Evolutionary conservation across 1,140 invertebrate genomes (phyloP).

Genomic region (Drosophila ambigua): DNA sequence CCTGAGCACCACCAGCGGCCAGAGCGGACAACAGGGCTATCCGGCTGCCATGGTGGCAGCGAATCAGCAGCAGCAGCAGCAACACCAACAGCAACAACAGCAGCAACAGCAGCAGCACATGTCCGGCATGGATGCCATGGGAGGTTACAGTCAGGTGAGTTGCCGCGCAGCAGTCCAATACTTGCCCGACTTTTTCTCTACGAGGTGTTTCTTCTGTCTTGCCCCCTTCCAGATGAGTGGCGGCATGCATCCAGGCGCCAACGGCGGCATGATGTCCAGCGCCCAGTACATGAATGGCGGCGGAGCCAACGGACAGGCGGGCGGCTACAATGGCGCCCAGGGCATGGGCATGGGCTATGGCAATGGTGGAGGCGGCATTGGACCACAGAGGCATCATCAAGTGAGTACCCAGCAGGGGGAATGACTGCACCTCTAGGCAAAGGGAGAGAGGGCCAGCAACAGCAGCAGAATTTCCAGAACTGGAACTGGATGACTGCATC

Average conservation of each 20-base stretch:
- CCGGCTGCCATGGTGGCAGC: conserved; percentile 70
- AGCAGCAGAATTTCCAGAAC: conserved; percentile 24
- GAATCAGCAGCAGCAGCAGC: conserved; percentile 60
- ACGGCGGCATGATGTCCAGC: conserved; percentile 70
- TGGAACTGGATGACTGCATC: background rate
- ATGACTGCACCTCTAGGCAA: conserved; percentile 15
- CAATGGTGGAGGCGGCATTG: conserved; percentile 58
- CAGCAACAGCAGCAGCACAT: conserved; percentile 63
- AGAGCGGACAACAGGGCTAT: conserved; percentile 61
- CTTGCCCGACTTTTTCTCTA: background rate
- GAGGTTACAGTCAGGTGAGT: conserved; percentile 79
- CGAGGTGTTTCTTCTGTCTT: background rate
- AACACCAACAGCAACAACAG: conserved; percentile 42
- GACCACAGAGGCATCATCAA: conserved; percentile 80
- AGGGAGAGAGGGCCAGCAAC: conserved; percentile 29
- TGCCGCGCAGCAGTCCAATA: background rate
- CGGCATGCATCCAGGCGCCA: conserved; percentile 73
- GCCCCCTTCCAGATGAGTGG: conserved; percentile 65
- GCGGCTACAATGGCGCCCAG: conserved; percentile 66
- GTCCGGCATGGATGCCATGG: conserved; percentile 80
- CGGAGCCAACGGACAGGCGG: conserved; percentile 55
- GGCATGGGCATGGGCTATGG: conserved; percentile 79
- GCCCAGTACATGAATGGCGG: conserved; percentile 82
- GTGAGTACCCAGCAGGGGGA: conserved; percentile 52
- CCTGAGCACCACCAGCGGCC: conserved; percentile 69